Conservation (phyloP, 2,888 invertebrate species). For the Cerceris ruficornis region DNA sequence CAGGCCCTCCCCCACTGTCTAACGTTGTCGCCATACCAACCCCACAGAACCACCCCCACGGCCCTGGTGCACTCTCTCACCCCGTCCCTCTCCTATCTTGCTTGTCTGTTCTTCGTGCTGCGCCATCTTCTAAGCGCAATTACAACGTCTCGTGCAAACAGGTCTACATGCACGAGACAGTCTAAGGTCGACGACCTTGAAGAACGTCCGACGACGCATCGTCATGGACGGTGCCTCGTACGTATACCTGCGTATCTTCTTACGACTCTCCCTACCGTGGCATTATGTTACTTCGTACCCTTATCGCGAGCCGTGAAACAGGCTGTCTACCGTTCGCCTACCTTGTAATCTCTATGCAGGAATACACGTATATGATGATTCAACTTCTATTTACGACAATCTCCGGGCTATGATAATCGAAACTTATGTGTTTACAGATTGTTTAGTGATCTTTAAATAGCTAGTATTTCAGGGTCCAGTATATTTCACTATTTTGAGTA, state of each 20-base stretch:
- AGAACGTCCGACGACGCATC: constrained; percentile 39
- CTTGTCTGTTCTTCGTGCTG: constrained; percentile 36
- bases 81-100: constrained; percentile 30
- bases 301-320: constrained; percentile 19
- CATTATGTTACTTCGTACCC: constrained; percentile 47
- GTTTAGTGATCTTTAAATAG: too few species aligned
- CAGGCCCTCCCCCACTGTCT: background rate
- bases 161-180: constrained; percentile 41
- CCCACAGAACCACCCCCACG: constrained; percentile 51
- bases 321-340: constrained; percentile 18
- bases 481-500: too few species aligned
- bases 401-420: too few species aligned
- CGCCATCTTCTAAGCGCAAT: constrained; percentile 50
- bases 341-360: background rate
- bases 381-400: too few species aligned
- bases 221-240: constrained; percentile 50
- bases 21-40: constrained; percentile 34
- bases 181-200: constrained; percentile 60
- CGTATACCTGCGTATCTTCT: constrained; percentile 46
- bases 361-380: background rate
- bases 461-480: too few species aligned
- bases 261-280: constrained; percentile 47
- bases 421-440: too few species aligned
- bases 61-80: constrained; percentile 28
- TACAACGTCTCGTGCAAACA: constrained; percentile 45